Evolutionary conservation across 2,113 vertebrate genomes (phyloP).

Genomic region (Cairina moschata): DNA sequence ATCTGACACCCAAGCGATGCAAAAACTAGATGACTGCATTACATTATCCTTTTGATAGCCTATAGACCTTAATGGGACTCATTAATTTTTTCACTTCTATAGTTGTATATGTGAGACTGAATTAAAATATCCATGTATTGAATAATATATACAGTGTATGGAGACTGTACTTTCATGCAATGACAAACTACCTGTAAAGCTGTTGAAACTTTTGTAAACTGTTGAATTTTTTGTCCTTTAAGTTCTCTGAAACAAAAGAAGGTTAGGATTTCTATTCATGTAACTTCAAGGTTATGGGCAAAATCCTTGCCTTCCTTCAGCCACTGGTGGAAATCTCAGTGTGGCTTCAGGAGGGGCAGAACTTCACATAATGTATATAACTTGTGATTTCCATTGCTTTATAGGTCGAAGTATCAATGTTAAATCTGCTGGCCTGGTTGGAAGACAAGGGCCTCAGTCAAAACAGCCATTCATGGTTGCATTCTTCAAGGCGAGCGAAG

Average conservation of each 20-base stretch:
- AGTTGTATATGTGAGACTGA: neutral
- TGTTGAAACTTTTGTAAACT: neutral
- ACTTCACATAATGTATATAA: neutral
- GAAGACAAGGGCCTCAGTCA: slow-evolving; percentile 93
- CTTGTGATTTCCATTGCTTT: slow-evolving; percentile 34
- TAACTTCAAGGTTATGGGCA: neutral
- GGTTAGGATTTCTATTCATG: neutral
- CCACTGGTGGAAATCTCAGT: neutral
- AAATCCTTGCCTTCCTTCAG: neutral
- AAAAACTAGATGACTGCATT: neutral
- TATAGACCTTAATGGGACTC: neutral
- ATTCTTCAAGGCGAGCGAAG: slow-evolving; percentile 98
- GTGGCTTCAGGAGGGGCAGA: neutral
- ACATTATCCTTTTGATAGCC: neutral
- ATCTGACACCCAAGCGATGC: neutral
- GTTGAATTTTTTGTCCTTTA: neutral
- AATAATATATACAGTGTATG: neutral
- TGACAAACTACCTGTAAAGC: neutral
- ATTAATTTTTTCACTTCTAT: slow-evolving; percentile 5
- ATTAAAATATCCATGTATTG: neutral
- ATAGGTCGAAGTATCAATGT: slow-evolving; percentile 93
- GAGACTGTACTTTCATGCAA: neutral
- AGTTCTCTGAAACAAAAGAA: neutral
- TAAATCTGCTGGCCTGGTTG: slow-evolving; percentile 93
- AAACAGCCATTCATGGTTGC: slow-evolving; percentile 98